Percentiles rank a stretch among this genome's conserved stretches.
Evolutionary conservation across 2,113 vertebrate genomes (phyloP).

Genomic region (Thunnus thynnus): DNA sequence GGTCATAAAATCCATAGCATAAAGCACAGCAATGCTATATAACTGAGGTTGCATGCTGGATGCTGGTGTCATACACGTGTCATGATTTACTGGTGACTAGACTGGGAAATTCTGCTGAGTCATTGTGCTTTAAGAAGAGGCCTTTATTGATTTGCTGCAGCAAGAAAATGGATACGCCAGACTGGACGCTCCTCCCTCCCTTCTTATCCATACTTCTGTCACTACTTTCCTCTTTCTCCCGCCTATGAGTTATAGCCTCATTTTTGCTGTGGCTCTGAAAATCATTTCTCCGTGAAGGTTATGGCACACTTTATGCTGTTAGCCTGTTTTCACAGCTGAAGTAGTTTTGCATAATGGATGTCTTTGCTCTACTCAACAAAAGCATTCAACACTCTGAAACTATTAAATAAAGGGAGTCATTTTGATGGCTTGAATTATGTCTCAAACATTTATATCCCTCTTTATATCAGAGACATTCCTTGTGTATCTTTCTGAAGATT

Average conservation of each 20-base stretch:
- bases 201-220: background rate
- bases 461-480: background rate
- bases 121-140: slow-evolving; percentile 20
- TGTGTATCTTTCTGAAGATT: too few relatives aligned
- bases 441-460: background rate
- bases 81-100: slow-evolving; percentile 1
- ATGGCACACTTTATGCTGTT: background rate
- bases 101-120: slow-evolving; percentile 36
- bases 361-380: background rate
- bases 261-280: slow-evolving; percentile 12
- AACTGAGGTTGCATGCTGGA: background rate
- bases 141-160: slow-evolving; percentile 52
- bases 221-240: background rate
- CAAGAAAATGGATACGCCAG: slow-evolving; percentile 25
- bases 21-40: too few relatives aligned
- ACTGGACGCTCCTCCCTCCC: background rate
- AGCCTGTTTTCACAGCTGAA: background rate
- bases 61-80: background rate
- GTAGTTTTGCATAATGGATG: slow-evolving; percentile 13
- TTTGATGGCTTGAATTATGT: background rate
- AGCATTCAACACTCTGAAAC: background rate
- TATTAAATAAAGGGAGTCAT: background rate
- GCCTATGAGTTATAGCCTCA: slow-evolving; percentile 23
- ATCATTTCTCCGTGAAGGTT: background rate
- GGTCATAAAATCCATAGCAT: too few relatives aligned